phyloP scores from a whole-genome alignment of 35 echinoderm and acorn worm species.

The Antedon bifida region DNA sequence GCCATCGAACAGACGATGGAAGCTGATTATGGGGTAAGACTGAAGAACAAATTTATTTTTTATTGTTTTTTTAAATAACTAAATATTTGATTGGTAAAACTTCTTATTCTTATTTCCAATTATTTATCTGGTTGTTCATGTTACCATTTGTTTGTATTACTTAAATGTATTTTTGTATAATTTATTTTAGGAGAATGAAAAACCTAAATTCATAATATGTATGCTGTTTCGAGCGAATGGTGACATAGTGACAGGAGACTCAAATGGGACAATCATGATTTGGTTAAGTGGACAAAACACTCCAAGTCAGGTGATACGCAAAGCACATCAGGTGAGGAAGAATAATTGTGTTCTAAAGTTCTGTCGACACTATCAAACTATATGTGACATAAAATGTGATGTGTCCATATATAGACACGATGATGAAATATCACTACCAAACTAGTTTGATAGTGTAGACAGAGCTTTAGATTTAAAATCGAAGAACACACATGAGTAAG shows the following conservation, averaged over 20 bases:
- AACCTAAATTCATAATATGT: conserved; percentile 74
- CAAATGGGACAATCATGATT: conserved; percentile 79
- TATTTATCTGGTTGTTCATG: not conserved
- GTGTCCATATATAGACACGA: no score
- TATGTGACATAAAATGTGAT: not conserved
- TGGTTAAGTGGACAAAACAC: conserved; percentile 76
- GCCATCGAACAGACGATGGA: conserved; percentile 32
- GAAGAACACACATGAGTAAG: no score
- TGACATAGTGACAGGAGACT: conserved; percentile 86
- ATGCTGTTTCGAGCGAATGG: conserved; percentile 72
- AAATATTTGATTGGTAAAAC: no score
- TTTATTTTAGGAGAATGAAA: conserved; percentile 47
- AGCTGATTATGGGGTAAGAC: conserved; percentile 70
- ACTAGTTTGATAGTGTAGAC: no score
- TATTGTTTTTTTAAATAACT: not conserved
- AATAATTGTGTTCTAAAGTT: not conserved
- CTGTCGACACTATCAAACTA: not conserved
- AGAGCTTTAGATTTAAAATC: no score
- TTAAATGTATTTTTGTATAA: no score
- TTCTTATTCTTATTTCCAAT: not conserved
- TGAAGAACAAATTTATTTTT: not conserved
- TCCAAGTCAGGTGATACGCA: conserved; percentile 47
- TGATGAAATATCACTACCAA: no score
- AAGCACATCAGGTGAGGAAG: conserved; percentile 64
- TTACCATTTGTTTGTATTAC: not conserved